Percentiles rank a stretch among this genome's conserved stretches.
phyloP scores from a whole-genome alignment of 2,888 invertebrate genomes.

The Drosophila buzzatii region DNA sequence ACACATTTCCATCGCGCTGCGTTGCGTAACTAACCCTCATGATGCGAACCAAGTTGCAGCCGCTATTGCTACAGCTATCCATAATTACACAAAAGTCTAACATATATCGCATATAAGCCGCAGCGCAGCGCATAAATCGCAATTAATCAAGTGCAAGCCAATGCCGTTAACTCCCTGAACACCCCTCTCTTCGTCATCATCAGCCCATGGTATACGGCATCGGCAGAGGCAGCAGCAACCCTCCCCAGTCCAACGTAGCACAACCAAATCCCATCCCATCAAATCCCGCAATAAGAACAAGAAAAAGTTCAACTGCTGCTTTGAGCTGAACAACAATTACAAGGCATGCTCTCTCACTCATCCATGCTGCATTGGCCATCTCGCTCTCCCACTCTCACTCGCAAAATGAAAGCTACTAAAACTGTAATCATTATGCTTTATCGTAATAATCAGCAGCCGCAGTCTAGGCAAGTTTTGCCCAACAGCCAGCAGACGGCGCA shows the following conservation, averaged over 20 bases:
- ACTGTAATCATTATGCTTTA: conserved; percentile 80
- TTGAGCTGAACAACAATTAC: conserved; percentile 61
- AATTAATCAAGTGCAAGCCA: conserved; percentile 81
- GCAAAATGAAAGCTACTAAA: conserved; percentile 67
- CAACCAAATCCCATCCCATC: conserved; percentile 24
- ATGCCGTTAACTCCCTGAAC: conserved; percentile 62
- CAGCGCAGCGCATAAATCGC: conserved; percentile 75
- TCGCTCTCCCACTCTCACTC: conserved; percentile 20
- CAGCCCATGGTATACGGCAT: conserved; percentile 4
- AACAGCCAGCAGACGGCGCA: conserved; percentile 37
- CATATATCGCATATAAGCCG: conserved; percentile 71
- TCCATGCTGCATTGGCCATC: background rate
- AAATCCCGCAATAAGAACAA: conserved; percentile 31
- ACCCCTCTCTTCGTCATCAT: conserved; percentile 5
- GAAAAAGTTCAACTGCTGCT: conserved; percentile 60
- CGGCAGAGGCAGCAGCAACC: conserved; percentile 28
- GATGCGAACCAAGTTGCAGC: conserved; percentile 23
- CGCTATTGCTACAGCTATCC: conserved; percentile 45
- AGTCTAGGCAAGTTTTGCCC: conserved; percentile 56
- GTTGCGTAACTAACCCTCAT: conserved; percentile 65
- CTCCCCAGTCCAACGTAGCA: conserved; percentile 18
- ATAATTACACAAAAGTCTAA: conserved; percentile 67
- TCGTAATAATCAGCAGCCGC: conserved; percentile 79
- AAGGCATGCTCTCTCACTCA: conserved; percentile 33
- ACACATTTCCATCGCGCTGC: conserved; percentile 50